These are phyloP conservation scores for Acrossocheilus fasciatus DNA, from an alignment of 2,797 vertebrate species.

Conservation along the genomic window DNA sequence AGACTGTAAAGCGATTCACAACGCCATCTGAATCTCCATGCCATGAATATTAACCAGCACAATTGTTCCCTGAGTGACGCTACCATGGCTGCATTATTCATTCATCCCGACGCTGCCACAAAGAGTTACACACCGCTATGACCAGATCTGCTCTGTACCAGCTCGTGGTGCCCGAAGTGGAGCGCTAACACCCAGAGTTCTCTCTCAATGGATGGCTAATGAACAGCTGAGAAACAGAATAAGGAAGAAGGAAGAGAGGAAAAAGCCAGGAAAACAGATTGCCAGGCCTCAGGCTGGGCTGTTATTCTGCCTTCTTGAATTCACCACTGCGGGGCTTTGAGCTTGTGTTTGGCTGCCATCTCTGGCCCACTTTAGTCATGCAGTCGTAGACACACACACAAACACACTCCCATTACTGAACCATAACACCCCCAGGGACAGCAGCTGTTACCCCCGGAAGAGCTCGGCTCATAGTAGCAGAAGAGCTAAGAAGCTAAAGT, in stretches of 20 bases:
- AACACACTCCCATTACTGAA: slow-evolving; percentile 63
- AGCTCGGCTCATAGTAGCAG: slow-evolving; percentile 62
- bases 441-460: slow-evolving; percentile 69
- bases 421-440: slow-evolving; percentile 67
- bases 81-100: slow-evolving; percentile 61
- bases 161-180: background rate
- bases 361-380: slow-evolving; percentile 60
- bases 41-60: slow-evolving; percentile 66
- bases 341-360: slow-evolving; percentile 75
- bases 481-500: slow-evolving; percentile 49
- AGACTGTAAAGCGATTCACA: slow-evolving; percentile 56
- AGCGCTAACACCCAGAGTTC: slow-evolving; percentile 36
- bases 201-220: slow-evolving; percentile 67
- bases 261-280: slow-evolving; percentile 67
- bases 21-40: slow-evolving; percentile 54
- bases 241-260: slow-evolving; percentile 59
- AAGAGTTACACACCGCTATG: slow-evolving; percentile 44
- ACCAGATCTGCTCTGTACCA: slow-evolving; percentile 46
- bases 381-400: slow-evolving; percentile 46
- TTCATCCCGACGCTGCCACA: slow-evolving; percentile 47
- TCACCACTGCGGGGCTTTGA: slow-evolving; percentile 71
- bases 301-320: slow-evolving; percentile 71
- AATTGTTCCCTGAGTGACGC: slow-evolving; percentile 62
- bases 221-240: slow-evolving; percentile 66
- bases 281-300: slow-evolving; percentile 66